A percentile compares a stretch with the other conserved stretches of the same genome.
Evolutionary conservation across 2,113 vertebrate genomes (phyloP).

Genomic region (Alexandromys fortis): DNA sequence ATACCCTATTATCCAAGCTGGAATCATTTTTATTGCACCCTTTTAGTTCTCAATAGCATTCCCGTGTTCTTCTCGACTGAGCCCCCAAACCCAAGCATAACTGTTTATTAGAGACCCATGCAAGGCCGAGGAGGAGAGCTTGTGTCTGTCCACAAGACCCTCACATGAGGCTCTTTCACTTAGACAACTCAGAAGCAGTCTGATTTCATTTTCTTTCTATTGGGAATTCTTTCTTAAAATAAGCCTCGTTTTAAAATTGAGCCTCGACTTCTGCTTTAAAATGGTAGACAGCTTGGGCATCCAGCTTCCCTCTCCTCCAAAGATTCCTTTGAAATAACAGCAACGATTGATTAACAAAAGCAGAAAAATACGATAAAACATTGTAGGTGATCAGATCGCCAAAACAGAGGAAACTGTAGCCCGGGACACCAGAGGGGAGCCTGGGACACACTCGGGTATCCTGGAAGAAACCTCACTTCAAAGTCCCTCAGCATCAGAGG

Average conservation of each 20-base stretch:
- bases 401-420: conserved; percentile 8
- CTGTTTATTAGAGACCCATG: conserved; percentile 32
- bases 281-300: neutral
- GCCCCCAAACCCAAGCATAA: conserved; percentile 36
- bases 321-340: conserved; percentile 43
- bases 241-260: conserved; percentile 1
- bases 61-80: conserved; percentile 19
- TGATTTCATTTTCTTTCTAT: neutral
- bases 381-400: conserved; percentile 52
- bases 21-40: conserved; percentile 66
- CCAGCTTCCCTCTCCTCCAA: neutral
- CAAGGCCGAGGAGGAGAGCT: neutral
- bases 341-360: conserved; percentile 47
- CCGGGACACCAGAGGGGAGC: neutral
- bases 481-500: too few relatives aligned
- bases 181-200: conserved; percentile 40
- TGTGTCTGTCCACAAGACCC: conserved; percentile 22
- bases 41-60: conserved; percentile 22
- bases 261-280: conserved; percentile 37
- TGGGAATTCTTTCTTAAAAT: conserved; percentile 40
- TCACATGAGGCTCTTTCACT: neutral
- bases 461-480: neutral
- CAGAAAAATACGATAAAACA: conserved; percentile 52
- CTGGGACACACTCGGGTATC: neutral
- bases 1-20: conserved; percentile 64